Base-by-base conservation (phyloP, 2,888 invertebrate genomes). In the Coremacera marginata region DNA sequence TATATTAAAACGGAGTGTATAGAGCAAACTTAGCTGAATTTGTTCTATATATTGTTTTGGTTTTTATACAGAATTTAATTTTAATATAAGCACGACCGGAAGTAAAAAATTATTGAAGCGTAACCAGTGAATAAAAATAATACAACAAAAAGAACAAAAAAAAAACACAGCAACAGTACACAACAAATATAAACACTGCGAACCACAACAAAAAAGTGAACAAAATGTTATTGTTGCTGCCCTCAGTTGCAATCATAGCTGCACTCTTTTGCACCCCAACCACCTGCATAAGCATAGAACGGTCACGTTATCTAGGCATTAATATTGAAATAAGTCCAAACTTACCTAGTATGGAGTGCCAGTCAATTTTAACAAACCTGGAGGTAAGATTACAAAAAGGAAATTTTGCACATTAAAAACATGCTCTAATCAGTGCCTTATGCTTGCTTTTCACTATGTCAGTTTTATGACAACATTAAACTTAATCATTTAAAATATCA, bases 41-140 rank as follows among this genome's bases (percentile, higher is more conserved):
- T 19, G 8, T 8, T 19, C 7, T n/a, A 31, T 19, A 22, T n/a
- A 22, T 19, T n/a, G 9, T n/a, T 55, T 55, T 7, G 9, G 22
- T 8, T 19, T 55, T 11, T 19, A 55, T 9, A 7, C n/a, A 55
- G 19, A 55, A 55, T 5, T 8, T n/a, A 9, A 55, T n/a, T 55
- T 2, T 55, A 55, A 55, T 9, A 55, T 4, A 65, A 65, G 19
- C 34, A 34, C 22, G 34, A 65, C 63, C 63, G 67, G 67, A 68
- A 68, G 67, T 68, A 8, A 44, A 37, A 49, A 27, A n/a, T 68
- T 49, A 68, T 68, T 68, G 67, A 68, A 44, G 67, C 67, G 44
- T 68, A 49, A 14, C 67, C 22, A 49, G 25, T 49, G n/a, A 37
- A 16, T 65, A 3, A 19, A 65, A 34, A n/a, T n/a, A 22, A 19